Base-by-base conservation (phyloP, 2,113 vertebrate species). In the Burhinus oedicnemus region DNA sequence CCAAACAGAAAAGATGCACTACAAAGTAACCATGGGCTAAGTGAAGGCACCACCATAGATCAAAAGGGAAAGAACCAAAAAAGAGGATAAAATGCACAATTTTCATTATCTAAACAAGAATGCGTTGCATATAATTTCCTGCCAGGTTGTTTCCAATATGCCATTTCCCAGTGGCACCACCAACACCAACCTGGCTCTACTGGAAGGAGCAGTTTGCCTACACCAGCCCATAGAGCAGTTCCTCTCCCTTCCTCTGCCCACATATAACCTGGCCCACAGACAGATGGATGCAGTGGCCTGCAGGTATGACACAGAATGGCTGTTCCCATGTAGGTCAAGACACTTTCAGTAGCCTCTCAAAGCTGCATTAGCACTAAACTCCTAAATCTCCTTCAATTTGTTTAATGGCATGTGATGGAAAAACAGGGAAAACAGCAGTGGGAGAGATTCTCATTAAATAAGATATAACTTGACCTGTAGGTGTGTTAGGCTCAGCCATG, bases 41-140 rank as follows among this genome's bases (percentile, higher is more conserved):
- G 45, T 32, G 40, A 83, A 15, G 7, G 60, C 57, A 70, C 26
- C 42, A 75, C 45, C 40, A n/a, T 3, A 83, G 61, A 51, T 17
- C 13, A 55, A 61, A 79, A 42, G 11, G 32, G 11, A 87, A 44
- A 62, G 26, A 69, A 71, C 13, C 19, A 60, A 61, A 75, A 12
- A 44, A n/a, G 23, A 80, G 6, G 17, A 54, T 23, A 40, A 84
- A 80, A 70, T 3, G 23, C 40, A 70, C 17, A 30, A 3, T 58
- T 91, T 42, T 57, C 36, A 15, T 45, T 16, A 8, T 5, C 44
- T 16, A 65, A 87, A 81, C 27, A 55, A 70, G n/a, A 81, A 70
- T 3, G 14, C 15, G 16, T 7, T n/a, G 17, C 7, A 0, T n/a
- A 0, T n/a, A 5, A 51, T 84, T 90, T 82, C 5, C 0, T 15